Evolutionary conservation across 1,140 invertebrate species (phyloP).

Genomic region (Conus ventricosus): DNA sequence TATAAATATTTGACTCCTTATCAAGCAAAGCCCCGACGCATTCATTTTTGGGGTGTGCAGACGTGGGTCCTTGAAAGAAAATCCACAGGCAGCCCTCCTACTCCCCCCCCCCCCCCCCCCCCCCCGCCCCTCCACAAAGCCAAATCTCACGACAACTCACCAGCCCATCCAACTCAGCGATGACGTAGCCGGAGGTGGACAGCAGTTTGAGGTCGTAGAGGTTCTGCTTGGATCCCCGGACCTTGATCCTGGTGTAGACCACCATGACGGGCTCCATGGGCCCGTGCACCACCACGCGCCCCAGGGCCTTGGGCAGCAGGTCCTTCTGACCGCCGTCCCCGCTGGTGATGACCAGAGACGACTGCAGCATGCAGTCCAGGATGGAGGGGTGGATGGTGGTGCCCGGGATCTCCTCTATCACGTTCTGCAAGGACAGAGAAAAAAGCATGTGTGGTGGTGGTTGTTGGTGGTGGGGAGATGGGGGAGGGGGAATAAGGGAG

Average conservation of each 20-base stretch:
- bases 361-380: constrained; percentile 57
- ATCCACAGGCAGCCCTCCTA: too few species aligned
- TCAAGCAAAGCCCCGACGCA: too few species aligned
- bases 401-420: constrained; percentile 43
- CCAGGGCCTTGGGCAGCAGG: constrained; percentile 36
- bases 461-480: too few species aligned
- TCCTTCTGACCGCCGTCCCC: constrained; percentile 18
- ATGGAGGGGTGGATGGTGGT: constrained; percentile 61
- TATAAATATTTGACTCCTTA: too few species aligned
- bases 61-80: too few species aligned
- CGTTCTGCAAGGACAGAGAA: not conserved
- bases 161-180: constrained; percentile 47
- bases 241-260: constrained; percentile 36
- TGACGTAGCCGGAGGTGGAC: constrained; percentile 46
- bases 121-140: too few species aligned
- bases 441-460: too few species aligned
- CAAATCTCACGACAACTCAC: not conserved
- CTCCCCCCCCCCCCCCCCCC: not conserved
- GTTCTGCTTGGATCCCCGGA: constrained; percentile 24
- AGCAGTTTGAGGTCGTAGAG: constrained; percentile 49
- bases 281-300: constrained; percentile 31
- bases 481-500: too few species aligned
- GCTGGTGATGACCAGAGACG: constrained; percentile 29
- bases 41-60: too few species aligned
- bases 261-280: constrained; percentile 38